A percentile compares a stretch with the other conserved stretches of the same genome.
Conservation (phyloP, 2,113 vertebrate genomes). For the Grammomys surdaster region DNA sequence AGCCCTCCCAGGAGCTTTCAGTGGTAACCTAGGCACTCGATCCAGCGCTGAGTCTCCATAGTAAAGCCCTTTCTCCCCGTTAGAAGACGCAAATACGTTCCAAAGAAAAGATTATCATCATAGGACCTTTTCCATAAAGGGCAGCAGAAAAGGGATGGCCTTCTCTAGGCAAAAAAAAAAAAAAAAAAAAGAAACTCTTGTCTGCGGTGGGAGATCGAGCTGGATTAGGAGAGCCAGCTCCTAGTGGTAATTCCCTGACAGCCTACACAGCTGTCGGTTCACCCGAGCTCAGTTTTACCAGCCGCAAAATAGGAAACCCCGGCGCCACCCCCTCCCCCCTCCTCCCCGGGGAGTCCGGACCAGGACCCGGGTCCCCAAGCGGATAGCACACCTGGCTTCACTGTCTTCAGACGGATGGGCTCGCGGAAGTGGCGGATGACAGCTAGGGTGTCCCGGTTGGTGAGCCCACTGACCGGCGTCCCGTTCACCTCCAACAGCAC, state of each 20-base stretch:
- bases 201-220: neutral
- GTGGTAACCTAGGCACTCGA: constrained; percentile 32
- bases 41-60: neutral
- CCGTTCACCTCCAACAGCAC: constrained; percentile 98
- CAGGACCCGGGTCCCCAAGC: neutral
- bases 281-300: constrained; percentile 60
- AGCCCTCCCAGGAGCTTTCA: constrained; percentile 8
- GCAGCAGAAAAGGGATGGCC: neutral
- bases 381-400: constrained; percentile 91
- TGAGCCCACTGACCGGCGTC: constrained; percentile 97
- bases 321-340: neutral
- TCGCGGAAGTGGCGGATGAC: constrained; percentile 97
- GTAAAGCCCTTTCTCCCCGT: neutral
- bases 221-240: neutral
- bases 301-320: constrained; percentile 55
- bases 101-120: constrained; percentile 1
- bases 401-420: constrained; percentile 95
- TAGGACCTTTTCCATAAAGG: constrained; percentile 12
- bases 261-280: neutral
- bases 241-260: neutral
- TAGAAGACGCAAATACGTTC: constrained; percentile 1
- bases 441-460: constrained; percentile 95
- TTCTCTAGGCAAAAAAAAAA: neutral
- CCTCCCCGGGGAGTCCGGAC: neutral
- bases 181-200: constrained; percentile 27